Base-by-base conservation (phyloP, 1,140 invertebrate species). In the Micrasema longulum region DNA sequence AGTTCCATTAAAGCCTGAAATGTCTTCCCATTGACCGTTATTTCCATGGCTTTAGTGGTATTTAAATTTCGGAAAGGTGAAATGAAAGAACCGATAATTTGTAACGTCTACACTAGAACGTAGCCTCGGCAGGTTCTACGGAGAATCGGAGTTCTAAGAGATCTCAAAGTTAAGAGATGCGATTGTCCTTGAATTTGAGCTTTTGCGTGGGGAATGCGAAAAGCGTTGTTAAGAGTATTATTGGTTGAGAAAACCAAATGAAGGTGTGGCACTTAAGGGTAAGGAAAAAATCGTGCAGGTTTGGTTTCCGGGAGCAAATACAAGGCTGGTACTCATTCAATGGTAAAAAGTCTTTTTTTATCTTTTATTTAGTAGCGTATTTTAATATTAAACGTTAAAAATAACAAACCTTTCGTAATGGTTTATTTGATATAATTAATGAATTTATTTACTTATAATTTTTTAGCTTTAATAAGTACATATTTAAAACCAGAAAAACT, bases 41-140 rank as follows among this genome's bases (percentile, higher is more conserved):
- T 53, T 53, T 22, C 12, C 20, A 2, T 12, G 2, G 50, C n/a
- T n/a, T 53, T 20, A 53, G 23, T 14, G 50, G 50, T 53, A 53
- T 53, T 53, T 74, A 74, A 74, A 74, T 74, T 70, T 52, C 48
- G 52, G 23, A 36, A 50, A 41, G 31, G 35, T 62, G 7, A 62
- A 63, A 64, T 23, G 52, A 31, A 69, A 60, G 50, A 74, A 69
- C 67, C 72, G 53, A 74, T 74, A 70, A 74, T 50, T 74, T 60
- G 72, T 74, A 66, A 66, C 72, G 22, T 36, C 43, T 53, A 50
- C 69, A 60, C 36, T 53, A 67, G 6, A 26, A n/a, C 14, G 20
- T 38, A 41, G 38, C 26, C 26, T 60, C 35, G 16, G 55, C 55
- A 60, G 16, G 23, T 14, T 2, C 38, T 60, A 41, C 26, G 9